Percentiles rank a stretch among this genome's conserved stretches.
These are phyloP conservation scores for Anarrhichthys ocellatus DNA, from an alignment of 2,113 vertebrate species.

Conservation along the genomic window DNA sequence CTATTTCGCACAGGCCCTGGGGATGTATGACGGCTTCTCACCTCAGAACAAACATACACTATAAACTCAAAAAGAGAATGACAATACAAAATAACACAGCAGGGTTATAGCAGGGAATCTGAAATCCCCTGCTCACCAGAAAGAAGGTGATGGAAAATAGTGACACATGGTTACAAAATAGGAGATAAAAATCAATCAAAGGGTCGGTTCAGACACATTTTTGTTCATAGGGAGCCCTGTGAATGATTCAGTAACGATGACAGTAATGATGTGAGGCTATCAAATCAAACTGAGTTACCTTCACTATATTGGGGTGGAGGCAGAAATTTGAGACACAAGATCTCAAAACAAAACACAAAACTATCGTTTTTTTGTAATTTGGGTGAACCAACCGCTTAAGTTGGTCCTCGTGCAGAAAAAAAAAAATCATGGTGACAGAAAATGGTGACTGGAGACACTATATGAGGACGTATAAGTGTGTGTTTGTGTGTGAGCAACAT, in stretches of 20 bases:
- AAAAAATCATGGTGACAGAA: neutral
- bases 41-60: conserved; percentile 16
- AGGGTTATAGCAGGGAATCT: neutral
- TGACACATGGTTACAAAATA: neutral
- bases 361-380: neutral
- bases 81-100: conserved; percentile 3
- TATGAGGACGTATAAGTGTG: neutral
- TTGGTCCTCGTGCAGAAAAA: neutral
- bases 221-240: conserved; percentile 3
- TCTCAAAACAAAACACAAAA: neutral
- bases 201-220: conserved; percentile 6
- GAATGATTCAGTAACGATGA: conserved; percentile 14
- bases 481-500: conserved; percentile 2
- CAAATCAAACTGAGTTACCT: conserved; percentile 42
- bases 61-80: neutral
- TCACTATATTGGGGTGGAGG: conserved; percentile 3
- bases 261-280: neutral
- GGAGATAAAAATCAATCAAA: conserved; percentile 18
- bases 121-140: neutral
- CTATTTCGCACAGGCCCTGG: conserved; percentile 6
- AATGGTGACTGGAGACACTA: conserved; percentile 1
- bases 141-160: conserved; percentile 11
- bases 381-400: neutral
- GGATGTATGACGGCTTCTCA: neutral
- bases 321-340: neutral